phyloP scores from a whole-genome alignment of 2,888 invertebrate species.

The Actias luna region DNA sequence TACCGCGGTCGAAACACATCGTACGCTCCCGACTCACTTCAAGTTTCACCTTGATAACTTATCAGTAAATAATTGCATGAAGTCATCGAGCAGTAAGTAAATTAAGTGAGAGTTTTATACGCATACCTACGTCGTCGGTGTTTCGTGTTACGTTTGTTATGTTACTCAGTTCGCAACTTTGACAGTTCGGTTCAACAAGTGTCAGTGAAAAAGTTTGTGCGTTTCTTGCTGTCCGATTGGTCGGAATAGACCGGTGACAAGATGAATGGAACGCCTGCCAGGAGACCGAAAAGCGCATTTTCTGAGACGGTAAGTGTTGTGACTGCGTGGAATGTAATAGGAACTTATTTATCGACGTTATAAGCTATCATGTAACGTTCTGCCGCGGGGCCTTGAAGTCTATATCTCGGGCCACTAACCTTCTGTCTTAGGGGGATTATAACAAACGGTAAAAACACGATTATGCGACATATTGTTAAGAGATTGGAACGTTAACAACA shows the following conservation, averaged over 20 bases:
- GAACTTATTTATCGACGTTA: slow-evolving; percentile 10
- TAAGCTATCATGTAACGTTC: slow-evolving; percentile 17
- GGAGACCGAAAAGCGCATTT: slow-evolving; percentile 75
- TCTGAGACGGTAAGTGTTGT: slow-evolving; percentile 67
- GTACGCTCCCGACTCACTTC: slow-evolving; percentile 27
- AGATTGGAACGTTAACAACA: neutral
- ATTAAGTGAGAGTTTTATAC: slow-evolving; percentile 49
- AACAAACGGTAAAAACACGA: neutral
- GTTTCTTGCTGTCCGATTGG: slow-evolving; percentile 60
- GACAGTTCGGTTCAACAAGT: slow-evolving; percentile 68
- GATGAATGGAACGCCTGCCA: slow-evolving; percentile 77
- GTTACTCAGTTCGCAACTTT: slow-evolving; percentile 47
- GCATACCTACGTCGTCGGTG: slow-evolving; percentile 28
- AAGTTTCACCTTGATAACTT: slow-evolving; percentile 68
- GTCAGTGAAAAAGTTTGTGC: slow-evolving; percentile 68
- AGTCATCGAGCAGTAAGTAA: slow-evolving; percentile 79
- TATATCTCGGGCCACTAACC: slow-evolving; percentile 15
- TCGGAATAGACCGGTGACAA: slow-evolving; percentile 49
- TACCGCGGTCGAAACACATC: slow-evolving; percentile 20
- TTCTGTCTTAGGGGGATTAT: slow-evolving; percentile 4
- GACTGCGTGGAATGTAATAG: slow-evolving; percentile 9
- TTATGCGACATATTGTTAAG: neutral
- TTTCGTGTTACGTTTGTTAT: slow-evolving; percentile 24
- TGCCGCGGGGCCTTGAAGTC: slow-evolving; percentile 16
- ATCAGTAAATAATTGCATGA: slow-evolving; percentile 75